Evolutionary conservation across 23 tunicate genomes (phyloP).

Genomic region (Phallusia fumigata): DNA sequence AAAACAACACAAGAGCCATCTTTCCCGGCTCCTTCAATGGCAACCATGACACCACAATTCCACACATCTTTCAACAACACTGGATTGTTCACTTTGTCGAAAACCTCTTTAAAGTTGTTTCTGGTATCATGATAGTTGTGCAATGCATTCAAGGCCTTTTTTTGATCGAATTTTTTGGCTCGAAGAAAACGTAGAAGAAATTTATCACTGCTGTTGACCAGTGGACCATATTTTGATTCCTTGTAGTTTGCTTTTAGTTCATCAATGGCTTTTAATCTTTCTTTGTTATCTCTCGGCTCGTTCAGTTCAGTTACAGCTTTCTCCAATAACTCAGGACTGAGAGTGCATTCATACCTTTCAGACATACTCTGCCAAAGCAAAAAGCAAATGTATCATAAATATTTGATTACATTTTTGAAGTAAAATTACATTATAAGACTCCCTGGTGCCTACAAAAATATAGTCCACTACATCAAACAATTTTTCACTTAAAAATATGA

Average conservation of each 20-base stretch:
- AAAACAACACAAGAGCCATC: constrained; percentile 42
- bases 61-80: constrained; percentile 25
- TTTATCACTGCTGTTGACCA: constrained; percentile 30
- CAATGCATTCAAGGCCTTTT: constrained; percentile 51
- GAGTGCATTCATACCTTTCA: constrained; percentile 45
- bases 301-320: constrained; percentile 61
- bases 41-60: constrained; percentile 24
- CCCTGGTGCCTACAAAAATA: no score
- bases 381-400: background rate
- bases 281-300: constrained; percentile 55
- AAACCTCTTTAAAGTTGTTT: constrained; percentile 34
- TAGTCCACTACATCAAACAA: no score
- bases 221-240: constrained; percentile 32
- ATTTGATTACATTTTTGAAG: no score
- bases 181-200: constrained; percentile 58
- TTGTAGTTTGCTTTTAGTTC: constrained; percentile 29
- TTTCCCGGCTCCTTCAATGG: constrained; percentile 38
- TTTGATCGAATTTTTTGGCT: constrained; percentile 55
- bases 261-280: constrained; percentile 62
- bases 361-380: no score
- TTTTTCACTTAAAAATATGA: no score
- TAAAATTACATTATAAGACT: no score
- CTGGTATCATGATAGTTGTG: constrained; percentile 50
- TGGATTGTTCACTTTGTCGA: constrained; percentile 46
- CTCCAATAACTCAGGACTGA: constrained; percentile 45